Conservation (phyloP, 2,113 vertebrate genomes). For the Salvelinus fontinalis region DNA sequence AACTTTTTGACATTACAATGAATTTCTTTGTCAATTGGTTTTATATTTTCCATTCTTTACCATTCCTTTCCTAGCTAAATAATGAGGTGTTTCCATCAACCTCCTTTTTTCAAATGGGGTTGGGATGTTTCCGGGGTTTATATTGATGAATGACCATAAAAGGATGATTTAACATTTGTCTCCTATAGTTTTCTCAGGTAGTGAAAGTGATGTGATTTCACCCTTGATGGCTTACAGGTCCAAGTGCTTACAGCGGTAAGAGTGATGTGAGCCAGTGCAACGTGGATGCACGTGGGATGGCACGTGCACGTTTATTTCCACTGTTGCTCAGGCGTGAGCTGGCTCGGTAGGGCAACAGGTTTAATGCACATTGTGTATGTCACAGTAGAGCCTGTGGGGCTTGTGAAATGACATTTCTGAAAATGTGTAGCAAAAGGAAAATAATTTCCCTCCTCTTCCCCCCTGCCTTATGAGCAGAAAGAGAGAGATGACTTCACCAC, state of each 20-base stretch:
- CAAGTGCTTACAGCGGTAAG: not conserved
- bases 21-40: not conserved
- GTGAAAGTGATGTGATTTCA: not conserved
- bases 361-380: slow-evolving; percentile 1
- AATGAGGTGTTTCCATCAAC: not conserved
- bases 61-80: not conserved
- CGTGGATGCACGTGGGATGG: not conserved
- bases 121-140: not conserved
- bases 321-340: not conserved
- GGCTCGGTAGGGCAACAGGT: not conserved
- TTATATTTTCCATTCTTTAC: not conserved
- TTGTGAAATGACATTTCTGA: not conserved
- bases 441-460: not conserved
- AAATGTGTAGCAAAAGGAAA: not conserved
- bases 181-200: not conserved
- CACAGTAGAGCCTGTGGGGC: not conserved
- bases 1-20: not conserved
- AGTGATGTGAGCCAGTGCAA: not conserved
- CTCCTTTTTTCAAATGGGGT: not conserved
- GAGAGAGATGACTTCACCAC: slow-evolving; percentile 2
- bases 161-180: not conserved
- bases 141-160: not conserved
- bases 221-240: not conserved
- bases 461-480: not conserved
- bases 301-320: not conserved